These are phyloP conservation scores for Sminthurides aquaticus DNA, from an alignment of 2,888 invertebrate species.

Conservation along the genomic window DNA sequence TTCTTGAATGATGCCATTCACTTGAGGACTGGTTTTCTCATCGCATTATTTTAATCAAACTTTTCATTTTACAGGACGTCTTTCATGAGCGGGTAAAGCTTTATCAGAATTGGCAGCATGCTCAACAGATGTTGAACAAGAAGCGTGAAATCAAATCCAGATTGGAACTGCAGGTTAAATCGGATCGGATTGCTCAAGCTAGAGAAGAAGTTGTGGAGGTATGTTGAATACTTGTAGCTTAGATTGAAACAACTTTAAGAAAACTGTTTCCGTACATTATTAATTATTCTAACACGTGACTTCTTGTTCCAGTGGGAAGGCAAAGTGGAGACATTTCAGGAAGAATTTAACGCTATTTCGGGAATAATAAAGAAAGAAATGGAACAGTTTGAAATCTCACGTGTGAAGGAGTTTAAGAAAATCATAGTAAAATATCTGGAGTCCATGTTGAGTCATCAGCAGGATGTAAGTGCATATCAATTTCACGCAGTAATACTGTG, in stretches of 20 bases:
- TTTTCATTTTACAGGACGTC: conserved; percentile 53
- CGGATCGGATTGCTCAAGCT: conserved; percentile 81
- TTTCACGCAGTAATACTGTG: neutral
- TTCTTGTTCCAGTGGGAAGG: conserved; percentile 68
- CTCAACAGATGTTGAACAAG: conserved; percentile 86
- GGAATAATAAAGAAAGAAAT: conserved; percentile 89
- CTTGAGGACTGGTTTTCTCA: neutral
- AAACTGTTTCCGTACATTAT: neutral
- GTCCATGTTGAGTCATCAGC: conserved; percentile 87
- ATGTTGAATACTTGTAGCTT: conserved; percentile 41
- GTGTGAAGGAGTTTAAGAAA: conserved; percentile 82
- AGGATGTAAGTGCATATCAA: conserved; percentile 60
- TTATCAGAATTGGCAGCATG: conserved; percentile 96
- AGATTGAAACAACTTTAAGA: too few species aligned
- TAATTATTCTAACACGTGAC: neutral
- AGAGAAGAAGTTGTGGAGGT: conserved; percentile 88
- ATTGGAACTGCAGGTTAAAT: conserved; percentile 78
- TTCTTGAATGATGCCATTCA: neutral
- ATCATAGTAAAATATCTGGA: conserved; percentile 87
- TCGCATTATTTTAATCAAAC: neutral
- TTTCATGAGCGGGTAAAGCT: conserved; percentile 68
- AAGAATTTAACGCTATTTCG: conserved; percentile 91
- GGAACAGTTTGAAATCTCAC: conserved; percentile 79
- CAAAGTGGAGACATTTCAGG: conserved; percentile 92
- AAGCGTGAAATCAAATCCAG: conserved; percentile 90